These are phyloP conservation scores for Tenodera sinensis DNA, from an alignment of 2,888 invertebrate genomes.

Conservation along the genomic window DNA sequence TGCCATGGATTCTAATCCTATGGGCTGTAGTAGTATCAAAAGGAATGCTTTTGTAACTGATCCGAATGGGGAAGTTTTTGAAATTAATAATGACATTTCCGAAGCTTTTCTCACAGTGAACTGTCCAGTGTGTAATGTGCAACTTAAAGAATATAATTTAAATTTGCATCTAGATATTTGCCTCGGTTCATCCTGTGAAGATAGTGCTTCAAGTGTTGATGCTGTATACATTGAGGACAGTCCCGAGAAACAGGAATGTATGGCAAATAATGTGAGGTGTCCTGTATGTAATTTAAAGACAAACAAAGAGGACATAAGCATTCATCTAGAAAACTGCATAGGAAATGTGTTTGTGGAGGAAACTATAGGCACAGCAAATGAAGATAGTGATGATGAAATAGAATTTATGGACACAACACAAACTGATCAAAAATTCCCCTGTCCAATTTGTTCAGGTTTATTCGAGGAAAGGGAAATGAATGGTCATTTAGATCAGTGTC, in stretches of 20 bases:
- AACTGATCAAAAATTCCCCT: constrained; percentile 45
- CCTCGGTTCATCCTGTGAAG: not conserved
- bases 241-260: not conserved
- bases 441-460: constrained; percentile 59
- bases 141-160: constrained; percentile 43
- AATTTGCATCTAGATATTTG: constrained; percentile 38
- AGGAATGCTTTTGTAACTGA: not conserved
- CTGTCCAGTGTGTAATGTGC: constrained; percentile 52
- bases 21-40: not conserved
- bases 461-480: constrained; percentile 55
- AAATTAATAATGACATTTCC: not conserved
- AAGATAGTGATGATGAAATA: not conserved
- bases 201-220: not conserved
- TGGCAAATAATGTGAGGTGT: not conserved
- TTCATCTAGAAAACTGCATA: not conserved
- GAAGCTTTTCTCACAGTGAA: constrained; percentile 31
- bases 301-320: not conserved
- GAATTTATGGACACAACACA: not conserved
- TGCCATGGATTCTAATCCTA: not conserved
- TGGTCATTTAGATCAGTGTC: constrained; percentile 54
- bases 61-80: not conserved
- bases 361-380: not conserved
- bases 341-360: not conserved
- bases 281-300: not conserved
- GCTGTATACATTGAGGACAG: not conserved